A percentile compares a stretch with the other conserved stretches of the same genome.
phyloP scores from a whole-genome alignment of 2,113 vertebrate genomes.

The Poecilia latipinna region DNA sequence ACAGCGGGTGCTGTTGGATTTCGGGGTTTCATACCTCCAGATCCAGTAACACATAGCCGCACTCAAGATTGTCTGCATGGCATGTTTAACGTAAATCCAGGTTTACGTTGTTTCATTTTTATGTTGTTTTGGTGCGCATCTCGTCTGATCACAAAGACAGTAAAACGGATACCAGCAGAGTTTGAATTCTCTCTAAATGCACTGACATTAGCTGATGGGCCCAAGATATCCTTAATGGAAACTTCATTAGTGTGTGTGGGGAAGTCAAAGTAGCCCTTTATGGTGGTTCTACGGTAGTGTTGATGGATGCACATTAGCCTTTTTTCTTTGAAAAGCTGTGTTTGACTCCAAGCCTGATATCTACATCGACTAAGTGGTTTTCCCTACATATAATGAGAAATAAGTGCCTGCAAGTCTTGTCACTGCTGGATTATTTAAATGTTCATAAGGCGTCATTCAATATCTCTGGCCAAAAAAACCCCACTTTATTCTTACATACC shows the following conservation, averaged over 20 bases:
- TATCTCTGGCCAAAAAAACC: neutral
- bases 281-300: slow-evolving; percentile 27
- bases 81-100: neutral
- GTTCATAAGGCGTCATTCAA: neutral
- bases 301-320: slow-evolving; percentile 42
- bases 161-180: slow-evolving; percentile 14
- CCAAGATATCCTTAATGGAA: slow-evolving; percentile 59
- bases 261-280: slow-evolving; percentile 37
- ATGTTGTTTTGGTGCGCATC: neutral
- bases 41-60: no score
- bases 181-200: slow-evolving; percentile 25
- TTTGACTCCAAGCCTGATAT: slow-evolving; percentile 14
- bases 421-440: neutral
- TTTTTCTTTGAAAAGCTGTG: slow-evolving; percentile 16
- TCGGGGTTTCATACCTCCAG: neutral
- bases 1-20: neutral
- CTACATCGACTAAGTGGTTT: neutral
- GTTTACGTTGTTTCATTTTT: neutral
- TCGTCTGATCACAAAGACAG: slow-evolving; percentile 17
- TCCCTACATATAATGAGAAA: neutral
- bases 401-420: neutral
- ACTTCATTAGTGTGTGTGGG: slow-evolving; percentile 42
- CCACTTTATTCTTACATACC: no score
- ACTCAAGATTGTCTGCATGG: neutral
- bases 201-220: slow-evolving; percentile 34